phyloP scores from a whole-genome alignment of 2,797 vertebrate genomes.

The Brachyrhaphis roseni region DNA sequence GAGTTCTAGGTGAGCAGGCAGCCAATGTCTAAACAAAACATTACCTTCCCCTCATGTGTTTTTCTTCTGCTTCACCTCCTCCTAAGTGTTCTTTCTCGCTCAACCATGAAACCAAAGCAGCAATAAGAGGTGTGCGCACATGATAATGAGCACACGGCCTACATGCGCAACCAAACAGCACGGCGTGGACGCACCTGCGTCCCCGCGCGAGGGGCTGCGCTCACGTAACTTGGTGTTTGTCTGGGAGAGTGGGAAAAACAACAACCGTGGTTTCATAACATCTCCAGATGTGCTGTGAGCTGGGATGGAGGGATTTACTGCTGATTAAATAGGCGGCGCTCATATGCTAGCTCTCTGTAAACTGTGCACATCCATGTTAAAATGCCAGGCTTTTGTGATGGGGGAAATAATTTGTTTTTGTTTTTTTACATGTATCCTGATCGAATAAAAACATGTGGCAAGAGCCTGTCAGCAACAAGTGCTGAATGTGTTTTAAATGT shows the following conservation, averaged over 20 bases:
- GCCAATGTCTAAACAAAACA: background rate
- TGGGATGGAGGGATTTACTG: constrained; percentile 62
- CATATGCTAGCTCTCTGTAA: background rate
- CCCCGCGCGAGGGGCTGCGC: constrained; percentile 15
- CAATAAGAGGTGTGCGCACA: background rate
- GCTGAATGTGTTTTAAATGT: background rate
- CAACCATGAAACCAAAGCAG: constrained; percentile 25
- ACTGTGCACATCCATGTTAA: background rate
- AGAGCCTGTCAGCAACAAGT: background rate
- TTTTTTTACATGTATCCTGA: background rate
- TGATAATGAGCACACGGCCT: constrained; percentile 14
- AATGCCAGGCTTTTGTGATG: background rate
- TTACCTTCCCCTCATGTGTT: background rate
- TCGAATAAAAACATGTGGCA: background rate
- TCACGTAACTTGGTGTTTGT: constrained; percentile 11
- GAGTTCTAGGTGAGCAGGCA: background rate
- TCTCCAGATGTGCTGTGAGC: constrained; percentile 71
- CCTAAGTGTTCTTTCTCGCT: background rate
- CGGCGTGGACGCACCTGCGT: constrained; percentile 68
- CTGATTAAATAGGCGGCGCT: constrained; percentile 48
- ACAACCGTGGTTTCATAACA: constrained; percentile 75
- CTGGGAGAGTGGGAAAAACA: constrained; percentile 10
- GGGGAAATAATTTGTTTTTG: rapidly evolving
- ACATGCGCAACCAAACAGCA: constrained; percentile 61
- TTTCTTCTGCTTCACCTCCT: constrained; percentile 23